Percentiles rank a stretch among this genome's conserved stretches.
phyloP scores from a whole-genome alignment of 2,888 invertebrate species.

The Fissipunctia ypsillon region DNA sequence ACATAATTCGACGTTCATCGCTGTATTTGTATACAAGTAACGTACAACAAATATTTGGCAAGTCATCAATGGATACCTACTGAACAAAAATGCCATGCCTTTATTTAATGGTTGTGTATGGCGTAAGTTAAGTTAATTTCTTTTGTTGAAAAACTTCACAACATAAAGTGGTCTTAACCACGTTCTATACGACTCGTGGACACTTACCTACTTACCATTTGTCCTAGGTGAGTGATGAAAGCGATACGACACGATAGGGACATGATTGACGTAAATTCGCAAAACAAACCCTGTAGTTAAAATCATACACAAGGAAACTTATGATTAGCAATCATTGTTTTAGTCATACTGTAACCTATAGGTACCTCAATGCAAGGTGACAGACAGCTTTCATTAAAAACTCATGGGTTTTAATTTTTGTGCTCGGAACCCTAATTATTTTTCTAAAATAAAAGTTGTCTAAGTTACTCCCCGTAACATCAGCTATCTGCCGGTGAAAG shows the following conservation, averaged over 20 bases:
- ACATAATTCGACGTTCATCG: constrained; percentile 31
- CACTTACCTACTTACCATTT: not conserved
- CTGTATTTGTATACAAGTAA: constrained; percentile 29
- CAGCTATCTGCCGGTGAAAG: too few relatives aligned
- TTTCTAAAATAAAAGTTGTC: too few relatives aligned
- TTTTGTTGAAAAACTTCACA: constrained; percentile 6
- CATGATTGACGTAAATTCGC: not conserved
- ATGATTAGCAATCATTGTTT: not conserved
- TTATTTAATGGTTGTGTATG: constrained; percentile 6
- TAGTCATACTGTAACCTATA: not conserved
- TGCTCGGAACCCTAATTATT: too few relatives aligned
- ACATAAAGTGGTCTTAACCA: constrained; percentile 10
- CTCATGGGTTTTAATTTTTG: too few relatives aligned
- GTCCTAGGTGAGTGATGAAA: not conserved
- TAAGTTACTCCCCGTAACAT: too few relatives aligned
- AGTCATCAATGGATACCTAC: constrained; percentile 36
- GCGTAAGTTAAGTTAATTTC: not conserved
- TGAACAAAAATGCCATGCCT: constrained; percentile 4
- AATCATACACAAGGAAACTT: not conserved
- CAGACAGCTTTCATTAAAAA: not conserved
- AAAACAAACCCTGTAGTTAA: not conserved
- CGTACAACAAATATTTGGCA: constrained; percentile 17
- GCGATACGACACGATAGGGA: not conserved
- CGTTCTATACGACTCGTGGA: constrained; percentile 19
- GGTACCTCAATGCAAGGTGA: not conserved